Base-by-base conservation (phyloP, 1,140 invertebrate species). In the Lasaia peninsularis region DNA sequence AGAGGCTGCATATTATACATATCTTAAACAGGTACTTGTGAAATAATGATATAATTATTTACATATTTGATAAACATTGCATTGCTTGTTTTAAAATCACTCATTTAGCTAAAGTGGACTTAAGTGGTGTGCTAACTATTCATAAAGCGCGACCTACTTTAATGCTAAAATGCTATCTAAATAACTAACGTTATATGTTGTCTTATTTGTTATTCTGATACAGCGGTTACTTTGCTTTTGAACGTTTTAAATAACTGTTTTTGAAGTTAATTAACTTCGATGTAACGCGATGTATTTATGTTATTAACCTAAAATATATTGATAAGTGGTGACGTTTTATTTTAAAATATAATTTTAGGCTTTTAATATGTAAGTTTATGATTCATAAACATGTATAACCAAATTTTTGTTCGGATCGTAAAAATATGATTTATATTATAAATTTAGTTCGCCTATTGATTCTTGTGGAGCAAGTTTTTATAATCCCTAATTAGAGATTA, bases 11-110 rank as follows among this genome's bases (percentile, higher is more conserved):
- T n/a, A 48, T 48, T 48, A 48, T 3, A 48, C 7, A 18, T 48
- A 21, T 48, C 40, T 48, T 5, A 48, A 48, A 48, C 20, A 48
- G 20, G 40, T 48, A 48, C 40, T 21, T 48, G 40, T 48, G 20
- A 48, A 48, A 48, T 48, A 32, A n/a, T 56, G 53, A 44, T 56
- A 56, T 44, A 24, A 44, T 20, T 56, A 56, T 56, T 56, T 56
- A 28, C 37, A 60, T 11, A 50, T 49, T 50, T 34, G 52, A 51
- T 60, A 31, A 60, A 52, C 44, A 53, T 48, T 40, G 37, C 37
- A 40, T 40, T 48, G 40, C 40, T 48, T 48, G 40, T 20, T 48
- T 48, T 48, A 48, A 48, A 48, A 48, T 48, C 40, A 40, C 37
- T 37, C 34, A 44, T 44, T 44, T 44, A 44, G 37, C 37, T 16